Evolutionary conservation across 1,140 invertebrate species (phyloP), one percentile per base, ranked within the genome.

Genomic region (Cylas formicarius): DNA sequence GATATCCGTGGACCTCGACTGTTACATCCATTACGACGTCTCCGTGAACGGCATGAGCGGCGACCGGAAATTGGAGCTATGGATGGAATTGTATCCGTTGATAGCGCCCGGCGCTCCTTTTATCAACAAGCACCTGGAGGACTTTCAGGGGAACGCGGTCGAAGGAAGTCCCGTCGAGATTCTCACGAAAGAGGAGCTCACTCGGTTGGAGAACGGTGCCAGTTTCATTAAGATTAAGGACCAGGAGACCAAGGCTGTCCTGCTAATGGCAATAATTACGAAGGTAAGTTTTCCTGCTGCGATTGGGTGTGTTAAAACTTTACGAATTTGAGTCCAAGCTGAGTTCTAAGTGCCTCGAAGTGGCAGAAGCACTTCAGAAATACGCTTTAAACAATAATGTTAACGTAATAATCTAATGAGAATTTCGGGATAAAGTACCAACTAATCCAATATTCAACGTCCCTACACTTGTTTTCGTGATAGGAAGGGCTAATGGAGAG

Each of bases 21-120:
- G 89, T 62, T 79, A 80, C 50, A 65, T 91, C 1, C 83, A 90
- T 58, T 93, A 90, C 56, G 87, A 92, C 62, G 74, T 91, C 14
- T 70, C 67, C 1, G 28, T 73, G 9, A 67, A 49, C 21, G 51
- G 51, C 1, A 9, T 53, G 6, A 43, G 51, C 6, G 17, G 62
- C 2, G 58, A 69, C 2, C 67, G 65, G 27, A 67, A 65, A 9
- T 51, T 78, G 24, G 66, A 74, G 29, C 60, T 82, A 0, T 79
- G 76, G 45, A 28, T 84, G 37, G 76, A 82, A 51, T 73, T 82
- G 28, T 72, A 80, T 43, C 79, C 81, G 0, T 67, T 77, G 24
- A 56, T 78, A 42, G 76, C 74, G 0, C 73, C 77, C 20, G 77
- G 78, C 1, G 81, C 81, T 0, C 80, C 80, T 0, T 72, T 80